A percentile compares a stretch with the other conserved stretches of the same genome.
Evolutionary conservation across 2,797 vertebrate genomes (phyloP).

Genomic region (Poeciliopsis infans): DNA sequence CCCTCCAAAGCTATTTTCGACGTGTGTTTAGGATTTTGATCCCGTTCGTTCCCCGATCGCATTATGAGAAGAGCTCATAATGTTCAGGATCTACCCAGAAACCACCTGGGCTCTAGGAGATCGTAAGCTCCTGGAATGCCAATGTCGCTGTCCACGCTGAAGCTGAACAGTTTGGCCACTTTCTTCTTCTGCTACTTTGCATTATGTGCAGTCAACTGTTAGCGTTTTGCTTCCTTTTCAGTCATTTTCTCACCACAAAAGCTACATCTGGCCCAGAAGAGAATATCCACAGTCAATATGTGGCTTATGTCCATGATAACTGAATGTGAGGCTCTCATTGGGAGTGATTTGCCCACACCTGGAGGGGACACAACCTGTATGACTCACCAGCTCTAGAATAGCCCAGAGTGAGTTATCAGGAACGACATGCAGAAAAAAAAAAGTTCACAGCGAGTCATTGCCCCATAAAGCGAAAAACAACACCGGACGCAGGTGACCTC

Average conservation of each 20-base stretch:
- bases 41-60: neutral
- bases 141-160: neutral
- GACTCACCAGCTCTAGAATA: constrained; percentile 61
- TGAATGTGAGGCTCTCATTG: neutral
- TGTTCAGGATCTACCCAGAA: neutral
- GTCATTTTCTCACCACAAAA: no score
- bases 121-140: neutral
- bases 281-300: neutral
- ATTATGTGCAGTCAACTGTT: no score
- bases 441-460: constrained; percentile 62
- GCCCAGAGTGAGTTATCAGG: constrained; percentile 55
- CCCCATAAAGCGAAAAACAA: constrained; percentile 33
- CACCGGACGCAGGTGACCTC: constrained; percentile 47
- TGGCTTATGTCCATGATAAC: neutral
- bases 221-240: no score
- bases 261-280: neutral
- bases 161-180: neutral
- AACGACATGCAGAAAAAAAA: constrained; percentile 53
- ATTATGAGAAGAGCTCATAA: neutral
- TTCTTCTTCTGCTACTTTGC: no score
- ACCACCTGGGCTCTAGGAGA: neutral
- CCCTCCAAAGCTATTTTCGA: neutral
- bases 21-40: neutral
- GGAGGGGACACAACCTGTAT: constrained; percentile 48
- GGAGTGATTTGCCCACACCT: constrained; percentile 2